Base-by-base conservation (phyloP, 2,113 vertebrate species). In the Centropristis striata region DNA sequence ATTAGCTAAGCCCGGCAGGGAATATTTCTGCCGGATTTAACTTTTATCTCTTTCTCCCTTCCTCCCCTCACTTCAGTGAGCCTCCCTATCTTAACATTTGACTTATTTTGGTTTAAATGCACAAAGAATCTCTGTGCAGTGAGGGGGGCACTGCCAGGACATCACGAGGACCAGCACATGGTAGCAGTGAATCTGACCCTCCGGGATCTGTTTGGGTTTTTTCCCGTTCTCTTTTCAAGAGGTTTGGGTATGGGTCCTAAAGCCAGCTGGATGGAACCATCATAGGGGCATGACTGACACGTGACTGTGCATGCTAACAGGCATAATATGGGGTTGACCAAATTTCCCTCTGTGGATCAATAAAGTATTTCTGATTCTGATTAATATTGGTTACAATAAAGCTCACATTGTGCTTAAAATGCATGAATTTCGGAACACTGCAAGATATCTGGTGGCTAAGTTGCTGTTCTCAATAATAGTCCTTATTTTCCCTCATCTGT, bases 81-180 rank as follows among this genome's bases (percentile, higher is more conserved):
- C 42, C 68, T 66, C 32, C n/a, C 53, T 71, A 44, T 72, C 47
- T 71, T 32, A 53, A 36, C 75, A 32, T 47, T 75, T 41, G 25
- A 70, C 58, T 69, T 71, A 68, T 80, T 89, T 83, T 81, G 32
- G 53, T 54, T 69, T 12, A 71, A 53, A 82, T 51, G 39, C 57
- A 91, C 86, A 89, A 88, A 86, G 85, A 75, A 55, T 78, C n/a
- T 81, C 60, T 85, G 75, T 75, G 75, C 12, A 23, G 54, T 5
- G 53, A 27, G 11, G 57, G 11, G 12, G 71, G 14, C 18, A 25
- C 3, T 47, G 71, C 53, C 64, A 83, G 81, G 63, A 71, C 37
- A 85, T 90, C 90, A 91, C 70, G 75, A 90, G 90, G 60, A 82
- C 59, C 55, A 21, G 75, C 83, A 71, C 81, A 87, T 72, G 87